phyloP scores from a whole-genome alignment of 2,797 vertebrate genomes.

The Tapera naevia region DNA sequence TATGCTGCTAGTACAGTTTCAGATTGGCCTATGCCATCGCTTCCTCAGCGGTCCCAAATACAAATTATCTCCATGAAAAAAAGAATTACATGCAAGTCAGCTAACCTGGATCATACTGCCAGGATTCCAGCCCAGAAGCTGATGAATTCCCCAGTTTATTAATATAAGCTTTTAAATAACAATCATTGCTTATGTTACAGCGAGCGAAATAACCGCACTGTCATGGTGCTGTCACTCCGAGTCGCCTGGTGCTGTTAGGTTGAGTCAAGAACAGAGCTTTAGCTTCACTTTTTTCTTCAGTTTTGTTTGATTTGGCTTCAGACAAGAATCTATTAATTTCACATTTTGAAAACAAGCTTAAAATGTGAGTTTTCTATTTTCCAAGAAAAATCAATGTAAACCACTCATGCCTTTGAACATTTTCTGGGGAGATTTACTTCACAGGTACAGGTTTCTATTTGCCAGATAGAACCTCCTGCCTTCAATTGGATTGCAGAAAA shows the following conservation, averaged over 20 bases:
- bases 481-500: neutral
- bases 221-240: neutral
- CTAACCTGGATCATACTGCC: neutral
- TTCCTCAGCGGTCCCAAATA: neutral
- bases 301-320: neutral
- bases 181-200: neutral
- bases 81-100: neutral
- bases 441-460: neutral
- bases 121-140: neutral
- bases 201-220: neutral
- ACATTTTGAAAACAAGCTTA: neutral
- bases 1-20: neutral
- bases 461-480: neutral
- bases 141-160: neutral
- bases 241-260: neutral
- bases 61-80: neutral
- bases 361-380: neutral
- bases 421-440: neutral
- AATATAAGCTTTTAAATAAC: fast-evolving
- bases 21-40: neutral
- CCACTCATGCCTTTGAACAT: neutral
- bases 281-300: neutral
- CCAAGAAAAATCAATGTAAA: neutral
- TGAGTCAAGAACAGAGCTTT: neutral
- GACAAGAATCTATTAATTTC: neutral